phyloP scores from a whole-genome alignment of 1,140 invertebrate genomes.

The Drosophila micromelanica region DNA sequence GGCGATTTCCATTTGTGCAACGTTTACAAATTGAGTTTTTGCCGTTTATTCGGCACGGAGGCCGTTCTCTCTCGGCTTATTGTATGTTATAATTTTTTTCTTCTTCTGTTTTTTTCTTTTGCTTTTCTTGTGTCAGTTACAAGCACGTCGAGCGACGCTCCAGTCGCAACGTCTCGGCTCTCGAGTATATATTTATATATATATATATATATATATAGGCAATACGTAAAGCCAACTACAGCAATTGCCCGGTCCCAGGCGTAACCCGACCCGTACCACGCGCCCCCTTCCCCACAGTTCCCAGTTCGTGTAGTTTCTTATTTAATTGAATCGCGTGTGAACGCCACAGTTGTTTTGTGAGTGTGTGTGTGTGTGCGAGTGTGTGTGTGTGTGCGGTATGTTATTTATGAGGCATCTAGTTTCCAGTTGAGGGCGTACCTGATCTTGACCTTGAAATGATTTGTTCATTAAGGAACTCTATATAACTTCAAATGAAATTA shows the following conservation, averaged over 20 bases:
- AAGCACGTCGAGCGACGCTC: constrained; percentile 16
- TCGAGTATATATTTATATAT: not conserved
- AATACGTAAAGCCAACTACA: not conserved
- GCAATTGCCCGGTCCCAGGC: too few species aligned
- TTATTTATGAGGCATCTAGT: constrained; percentile 21
- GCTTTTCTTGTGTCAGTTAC: constrained; percentile 9
- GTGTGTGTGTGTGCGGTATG: constrained; percentile 6
- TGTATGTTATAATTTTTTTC: not conserved
- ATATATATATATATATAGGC: not conserved
- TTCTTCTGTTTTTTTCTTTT: not conserved
- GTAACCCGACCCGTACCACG: not conserved
- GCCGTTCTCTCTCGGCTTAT: not conserved
- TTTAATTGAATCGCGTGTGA: constrained; percentile 48
- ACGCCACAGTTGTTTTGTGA: constrained; percentile 11
- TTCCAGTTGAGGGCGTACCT: not conserved
- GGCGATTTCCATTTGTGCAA: constrained; percentile 34
- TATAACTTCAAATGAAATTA: not conserved
- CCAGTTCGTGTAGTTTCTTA: not conserved
- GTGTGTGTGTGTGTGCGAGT: not conserved
- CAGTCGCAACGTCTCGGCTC: constrained; percentile 25
- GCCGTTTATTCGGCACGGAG: not conserved
- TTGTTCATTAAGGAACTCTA: not conserved
- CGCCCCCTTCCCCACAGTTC: not conserved
- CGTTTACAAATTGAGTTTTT: constrained; percentile 28
- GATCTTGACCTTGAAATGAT: constrained; percentile 8